phyloP scores from a whole-genome alignment of 2,797 vertebrate genomes.

The Echeneis naucrates region DNA sequence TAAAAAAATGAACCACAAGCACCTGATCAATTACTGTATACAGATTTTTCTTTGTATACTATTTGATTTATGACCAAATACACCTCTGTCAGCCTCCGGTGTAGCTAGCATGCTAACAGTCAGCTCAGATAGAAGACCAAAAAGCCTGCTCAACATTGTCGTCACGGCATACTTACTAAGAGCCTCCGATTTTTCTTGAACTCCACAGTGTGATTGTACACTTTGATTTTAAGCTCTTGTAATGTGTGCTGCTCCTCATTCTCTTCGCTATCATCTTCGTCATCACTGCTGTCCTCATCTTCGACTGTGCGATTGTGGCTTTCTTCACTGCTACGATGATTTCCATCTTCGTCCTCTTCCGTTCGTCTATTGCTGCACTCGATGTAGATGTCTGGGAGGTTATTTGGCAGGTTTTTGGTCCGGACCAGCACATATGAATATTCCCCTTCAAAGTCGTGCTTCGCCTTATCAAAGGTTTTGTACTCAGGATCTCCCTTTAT shows the following conservation, averaged over 20 bases:
- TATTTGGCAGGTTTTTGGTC: slow-evolving; percentile 75
- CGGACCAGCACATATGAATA: slow-evolving; percentile 82
- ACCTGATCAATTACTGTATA: background rate
- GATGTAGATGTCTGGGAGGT: slow-evolving; percentile 82
- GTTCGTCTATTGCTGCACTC: slow-evolving; percentile 73
- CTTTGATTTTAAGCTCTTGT: slow-evolving; percentile 80
- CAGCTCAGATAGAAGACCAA: no score
- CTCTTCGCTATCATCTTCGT: slow-evolving; percentile 39
- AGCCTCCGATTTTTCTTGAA: slow-evolving; percentile 78
- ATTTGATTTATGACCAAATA: no score
- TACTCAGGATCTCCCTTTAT: slow-evolving; percentile 83
- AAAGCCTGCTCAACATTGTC: no score
- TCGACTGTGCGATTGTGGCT: slow-evolving; percentile 28
- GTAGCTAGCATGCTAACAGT: no score
- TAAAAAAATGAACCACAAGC: background rate
- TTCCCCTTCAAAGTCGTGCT: slow-evolving; percentile 84
- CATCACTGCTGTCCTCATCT: slow-evolving; percentile 47
- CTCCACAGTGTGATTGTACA: slow-evolving; percentile 86
- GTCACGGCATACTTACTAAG: slow-evolving; percentile 78
- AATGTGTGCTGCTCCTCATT: slow-evolving; percentile 55
- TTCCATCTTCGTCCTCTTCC: slow-evolving; percentile 17
- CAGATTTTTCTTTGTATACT: no score
- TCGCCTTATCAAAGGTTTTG: slow-evolving; percentile 84
- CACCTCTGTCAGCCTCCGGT: no score
- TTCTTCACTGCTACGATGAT: slow-evolving; percentile 56